These are phyloP conservation scores for Pediacus dermestoides DNA, from an alignment of 2,888 invertebrate species.

Conservation along the genomic window DNA sequence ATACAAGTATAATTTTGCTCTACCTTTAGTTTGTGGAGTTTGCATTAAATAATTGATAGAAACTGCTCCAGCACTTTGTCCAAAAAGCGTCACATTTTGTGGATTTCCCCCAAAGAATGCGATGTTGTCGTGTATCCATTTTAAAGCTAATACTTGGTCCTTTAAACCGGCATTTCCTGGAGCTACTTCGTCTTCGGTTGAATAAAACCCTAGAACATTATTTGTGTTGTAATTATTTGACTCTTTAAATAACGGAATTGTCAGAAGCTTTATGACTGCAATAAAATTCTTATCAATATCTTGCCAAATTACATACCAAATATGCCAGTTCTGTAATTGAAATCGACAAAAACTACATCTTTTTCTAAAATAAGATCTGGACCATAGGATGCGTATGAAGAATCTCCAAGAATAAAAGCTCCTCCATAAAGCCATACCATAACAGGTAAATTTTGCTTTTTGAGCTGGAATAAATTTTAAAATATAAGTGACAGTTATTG, in stretches of 20 bases:
- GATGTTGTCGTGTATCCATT: constrained; percentile 7
- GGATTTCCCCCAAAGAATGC: constrained; percentile 6
- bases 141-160: constrained; percentile 3
- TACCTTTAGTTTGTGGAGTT: background rate
- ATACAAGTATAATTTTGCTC: background rate
- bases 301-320: too few relatives aligned
- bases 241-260: constrained; percentile 3
- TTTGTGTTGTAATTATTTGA: background rate
- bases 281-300: too few relatives aligned
- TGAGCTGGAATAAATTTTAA: background rate
- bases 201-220: background rate
- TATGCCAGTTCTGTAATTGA: constrained; percentile 31
- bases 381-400: constrained; percentile 42
- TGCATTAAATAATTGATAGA: constrained; percentile 4
- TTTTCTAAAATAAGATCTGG: constrained; percentile 29
- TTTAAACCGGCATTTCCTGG: constrained; percentile 5
- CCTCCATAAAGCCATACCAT: constrained; percentile 35
- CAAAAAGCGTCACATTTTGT: constrained; percentile 1
- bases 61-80: constrained; percentile 5
- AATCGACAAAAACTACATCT: constrained; percentile 26
- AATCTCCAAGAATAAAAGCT: constrained; percentile 26
- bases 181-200: background rate
- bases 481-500: constrained; percentile 1
- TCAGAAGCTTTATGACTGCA: too few relatives aligned
- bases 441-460: constrained; percentile 21